Conservation (phyloP, 2,113 vertebrate genomes). For the Myotis lucifugus region DNA sequence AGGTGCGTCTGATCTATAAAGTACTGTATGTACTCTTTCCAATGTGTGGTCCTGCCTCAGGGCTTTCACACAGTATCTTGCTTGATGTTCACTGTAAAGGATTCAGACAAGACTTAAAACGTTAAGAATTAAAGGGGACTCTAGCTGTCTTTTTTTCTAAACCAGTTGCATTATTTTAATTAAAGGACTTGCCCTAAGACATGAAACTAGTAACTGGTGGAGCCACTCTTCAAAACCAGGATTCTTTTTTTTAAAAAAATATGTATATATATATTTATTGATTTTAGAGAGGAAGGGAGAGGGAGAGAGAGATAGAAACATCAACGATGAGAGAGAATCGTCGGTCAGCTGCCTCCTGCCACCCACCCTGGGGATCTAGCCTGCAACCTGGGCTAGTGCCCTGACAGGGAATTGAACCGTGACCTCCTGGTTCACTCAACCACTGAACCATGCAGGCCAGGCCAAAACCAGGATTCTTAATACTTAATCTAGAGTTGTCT, state of each 20-base stretch:
- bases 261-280: too few relatives aligned
- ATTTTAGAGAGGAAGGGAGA: too few relatives aligned
- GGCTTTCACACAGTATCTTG: neutral
- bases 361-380: too few relatives aligned
- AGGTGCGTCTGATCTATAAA: neutral
- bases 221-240: neutral
- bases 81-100: neutral
- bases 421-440: too few relatives aligned
- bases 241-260: neutral
- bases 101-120: neutral
- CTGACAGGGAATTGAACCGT: neutral
- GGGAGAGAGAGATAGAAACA: too few relatives aligned
- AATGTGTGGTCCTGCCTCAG: neutral
- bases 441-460: neutral
- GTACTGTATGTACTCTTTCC: neutral
- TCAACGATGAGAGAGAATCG: too few relatives aligned
- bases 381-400: neutral
- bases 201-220: neutral
- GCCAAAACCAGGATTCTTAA: neutral
- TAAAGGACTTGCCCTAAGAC: neutral
- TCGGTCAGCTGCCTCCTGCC: too few relatives aligned
- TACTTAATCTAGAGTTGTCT: neutral
- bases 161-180: neutral
- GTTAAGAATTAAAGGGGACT: neutral
- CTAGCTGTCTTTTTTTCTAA: neutral